Percentiles rank a stretch among this genome's conserved stretches.
Conservation (phyloP, 2,797 vertebrate genomes). For the Tauraco hartlaubi region DNA sequence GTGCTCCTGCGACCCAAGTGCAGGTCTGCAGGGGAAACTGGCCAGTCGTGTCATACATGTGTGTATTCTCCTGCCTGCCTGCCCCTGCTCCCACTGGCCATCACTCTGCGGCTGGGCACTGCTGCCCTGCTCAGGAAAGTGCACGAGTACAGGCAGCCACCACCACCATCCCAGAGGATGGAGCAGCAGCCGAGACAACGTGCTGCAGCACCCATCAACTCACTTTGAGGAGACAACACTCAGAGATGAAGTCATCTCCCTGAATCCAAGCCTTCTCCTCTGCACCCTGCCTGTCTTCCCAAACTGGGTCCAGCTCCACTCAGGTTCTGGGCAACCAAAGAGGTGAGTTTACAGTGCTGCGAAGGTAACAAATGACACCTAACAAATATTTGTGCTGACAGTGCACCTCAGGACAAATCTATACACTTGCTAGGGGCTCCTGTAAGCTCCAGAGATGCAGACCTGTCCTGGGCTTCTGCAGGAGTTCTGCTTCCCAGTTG, state of each 20-base stretch:
- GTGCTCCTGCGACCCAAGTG: neutral
- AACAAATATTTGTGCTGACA: neutral
- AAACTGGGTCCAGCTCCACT: neutral
- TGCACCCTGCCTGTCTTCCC: neutral
- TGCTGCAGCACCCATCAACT: neutral
- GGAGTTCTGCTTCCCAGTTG: accelerated
- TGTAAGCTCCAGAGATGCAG: neutral
- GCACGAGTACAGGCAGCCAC: neutral
- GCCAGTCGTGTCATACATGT: accelerated
- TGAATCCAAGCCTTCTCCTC: neutral
- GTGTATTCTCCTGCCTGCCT: neutral
- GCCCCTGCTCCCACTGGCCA: neutral
- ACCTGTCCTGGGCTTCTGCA: neutral
- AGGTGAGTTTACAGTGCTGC: neutral
- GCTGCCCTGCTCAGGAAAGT: neutral
- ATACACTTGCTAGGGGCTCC: neutral
- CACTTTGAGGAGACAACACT: accelerated
- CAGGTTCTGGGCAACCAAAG: neutral
- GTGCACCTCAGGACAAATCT: neutral
- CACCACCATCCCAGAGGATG: neutral
- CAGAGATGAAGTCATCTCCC: neutral
- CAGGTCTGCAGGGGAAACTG: neutral
- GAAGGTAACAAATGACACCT: neutral
- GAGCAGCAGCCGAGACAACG: neutral
- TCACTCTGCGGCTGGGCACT: accelerated